These are phyloP conservation scores for Coregonus clupeaformis DNA, from an alignment of 2,113 vertebrate genomes.

Conservation along the genomic window DNA sequence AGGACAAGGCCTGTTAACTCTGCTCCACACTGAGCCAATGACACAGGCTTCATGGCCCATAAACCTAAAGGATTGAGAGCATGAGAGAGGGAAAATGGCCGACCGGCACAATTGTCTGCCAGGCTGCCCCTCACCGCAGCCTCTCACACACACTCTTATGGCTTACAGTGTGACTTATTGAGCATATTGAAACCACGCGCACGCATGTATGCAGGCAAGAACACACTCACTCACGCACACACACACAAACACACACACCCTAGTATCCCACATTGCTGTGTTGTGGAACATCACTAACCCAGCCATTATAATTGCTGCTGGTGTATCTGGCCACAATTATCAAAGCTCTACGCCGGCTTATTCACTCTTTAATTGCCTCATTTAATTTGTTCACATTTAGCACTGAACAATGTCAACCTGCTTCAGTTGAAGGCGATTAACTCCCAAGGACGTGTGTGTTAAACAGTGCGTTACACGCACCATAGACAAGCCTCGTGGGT, in stretches of 20 bases:
- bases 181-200: slow-evolving; percentile 17
- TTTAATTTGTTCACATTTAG: slow-evolving; percentile 81
- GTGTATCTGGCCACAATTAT: slow-evolving; percentile 76
- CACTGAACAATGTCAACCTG: slow-evolving; percentile 74
- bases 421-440: slow-evolving; percentile 72
- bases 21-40: slow-evolving; percentile 65
- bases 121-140: slow-evolving; percentile 53
- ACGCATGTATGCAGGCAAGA: neutral
- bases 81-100: slow-evolving; percentile 61
- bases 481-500: slow-evolving; percentile 27
- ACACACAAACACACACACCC: slow-evolving; percentile 11
- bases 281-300: slow-evolving; percentile 52
- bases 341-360: slow-evolving; percentile 64
- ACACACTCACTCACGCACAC: slow-evolving; percentile 4
- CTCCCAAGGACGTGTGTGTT: slow-evolving; percentile 61
- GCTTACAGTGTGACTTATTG: neutral
- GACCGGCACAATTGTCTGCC: slow-evolving; percentile 75
- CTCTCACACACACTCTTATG: slow-evolving; percentile 8
- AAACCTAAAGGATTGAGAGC: slow-evolving; percentile 70
- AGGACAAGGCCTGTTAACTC: slow-evolving; percentile 72
- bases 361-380: slow-evolving; percentile 79
- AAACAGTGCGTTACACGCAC: slow-evolving; percentile 38
- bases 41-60: slow-evolving; percentile 73
- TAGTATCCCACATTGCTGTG: slow-evolving; percentile 33
- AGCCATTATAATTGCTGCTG: slow-evolving; percentile 72